phyloP scores from a whole-genome alignment of 2,888 invertebrate genomes.

The Amphimallon solstitiale region DNA sequence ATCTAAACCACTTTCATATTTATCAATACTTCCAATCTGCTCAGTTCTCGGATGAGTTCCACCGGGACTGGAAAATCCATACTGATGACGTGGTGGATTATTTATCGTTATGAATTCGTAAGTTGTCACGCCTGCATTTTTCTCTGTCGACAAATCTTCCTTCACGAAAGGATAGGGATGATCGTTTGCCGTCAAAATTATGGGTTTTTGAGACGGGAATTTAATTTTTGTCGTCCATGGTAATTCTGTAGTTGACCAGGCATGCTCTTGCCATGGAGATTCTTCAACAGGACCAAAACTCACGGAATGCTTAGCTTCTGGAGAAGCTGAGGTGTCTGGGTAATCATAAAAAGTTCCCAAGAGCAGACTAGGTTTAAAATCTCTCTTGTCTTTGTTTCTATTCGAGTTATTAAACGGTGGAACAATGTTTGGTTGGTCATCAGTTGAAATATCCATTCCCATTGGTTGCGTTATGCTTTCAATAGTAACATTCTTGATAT shows the following conservation, averaged over 20 bases:
- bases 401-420: neutral
- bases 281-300: slow-evolving; percentile 39
- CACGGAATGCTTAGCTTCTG: slow-evolving; percentile 52
- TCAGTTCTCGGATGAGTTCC: neutral
- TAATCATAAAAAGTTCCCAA: slow-evolving; percentile 65
- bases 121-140: neutral
- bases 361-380: slow-evolving; percentile 67
- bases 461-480: slow-evolving; percentile 31
- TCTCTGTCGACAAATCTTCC: neutral
- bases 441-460: neutral
- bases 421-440: neutral
- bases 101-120: slow-evolving; percentile 12
- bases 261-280: slow-evolving; percentile 37
- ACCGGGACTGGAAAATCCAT: slow-evolving; percentile 30
- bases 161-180: slow-evolving; percentile 52
- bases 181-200: slow-evolving; percentile 47
- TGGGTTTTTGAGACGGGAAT: slow-evolving; percentile 49
- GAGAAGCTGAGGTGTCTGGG: slow-evolving; percentile 57
- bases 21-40: too few relatives aligned
- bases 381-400: slow-evolving; percentile 28
- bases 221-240: slow-evolving; percentile 46
- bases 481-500: slow-evolving; percentile 15
- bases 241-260: slow-evolving; percentile 57
- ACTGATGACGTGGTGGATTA: neutral
- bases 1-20: too few relatives aligned